A percentile compares a stretch with the other conserved stretches of the same genome.
Evolutionary conservation across 2,797 vertebrate species (phyloP).

Genomic region (Xenentodon cancila): DNA sequence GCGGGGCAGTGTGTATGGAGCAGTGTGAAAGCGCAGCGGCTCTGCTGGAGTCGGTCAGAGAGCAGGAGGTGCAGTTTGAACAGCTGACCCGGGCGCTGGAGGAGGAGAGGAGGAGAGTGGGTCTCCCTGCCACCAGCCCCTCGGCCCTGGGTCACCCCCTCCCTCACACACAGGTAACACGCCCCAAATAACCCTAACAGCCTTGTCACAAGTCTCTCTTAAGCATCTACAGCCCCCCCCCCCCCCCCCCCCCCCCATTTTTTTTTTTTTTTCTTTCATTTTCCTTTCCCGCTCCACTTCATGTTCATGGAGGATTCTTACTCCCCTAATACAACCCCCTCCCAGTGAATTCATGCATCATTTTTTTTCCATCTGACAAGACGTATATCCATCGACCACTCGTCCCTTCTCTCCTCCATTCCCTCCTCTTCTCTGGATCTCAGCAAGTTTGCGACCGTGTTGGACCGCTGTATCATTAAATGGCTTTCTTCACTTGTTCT

Average conservation of each 20-base stretch:
- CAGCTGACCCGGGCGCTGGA: slow-evolving; percentile 98
- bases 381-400: slow-evolving; percentile 21
- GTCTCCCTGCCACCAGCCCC: slow-evolving; percentile 90
- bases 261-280: too few relatives aligned
- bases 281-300: too few relatives aligned
- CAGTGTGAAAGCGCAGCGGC: slow-evolving; percentile 95
- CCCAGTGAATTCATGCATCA: slow-evolving; percentile 14
- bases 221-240: slow-evolving; percentile 14
- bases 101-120: slow-evolving; percentile 98
- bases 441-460: slow-evolving; percentile 1
- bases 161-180: slow-evolving; percentile 96
- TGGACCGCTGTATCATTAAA: slow-evolving; percentile 8
- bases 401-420: slow-evolving; percentile 10
- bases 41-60: slow-evolving; percentile 99
- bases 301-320: slow-evolving; percentile 20
- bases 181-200: slow-evolving; percentile 26
- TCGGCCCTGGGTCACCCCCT: slow-evolving; percentile 86
- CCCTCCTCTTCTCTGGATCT: slow-evolving; percentile 28
- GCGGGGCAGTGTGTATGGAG: slow-evolving; percentile 84
- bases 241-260: slow-evolving; percentile 9
- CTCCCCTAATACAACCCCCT: slow-evolving; percentile 13
- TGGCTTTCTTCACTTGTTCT: slow-evolving; percentile 7
- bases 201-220: slow-evolving; percentile 11
- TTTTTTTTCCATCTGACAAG: slow-evolving; percentile 16
- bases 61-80: slow-evolving; percentile 99